phyloP scores from a whole-genome alignment of 2,888 invertebrate genomes.

The Stenotaenia linearis region DNA sequence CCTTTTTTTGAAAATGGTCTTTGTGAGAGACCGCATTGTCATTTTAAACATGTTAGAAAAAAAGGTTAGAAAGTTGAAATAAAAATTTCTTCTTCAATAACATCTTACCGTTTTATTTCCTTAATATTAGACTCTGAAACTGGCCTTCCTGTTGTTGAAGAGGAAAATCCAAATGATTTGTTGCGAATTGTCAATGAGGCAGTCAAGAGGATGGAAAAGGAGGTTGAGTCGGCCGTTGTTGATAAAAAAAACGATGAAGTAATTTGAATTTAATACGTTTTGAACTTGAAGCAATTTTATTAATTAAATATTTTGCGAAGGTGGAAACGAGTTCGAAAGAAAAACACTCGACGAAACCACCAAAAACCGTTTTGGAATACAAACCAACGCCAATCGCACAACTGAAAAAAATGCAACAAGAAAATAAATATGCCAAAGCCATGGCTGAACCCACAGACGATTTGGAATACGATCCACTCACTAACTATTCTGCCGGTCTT shows the following conservation, averaged over 20 bases:
- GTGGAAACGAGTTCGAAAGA: not conserved
- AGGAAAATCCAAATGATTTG: slow-evolving; percentile 30
- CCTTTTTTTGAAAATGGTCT: slow-evolving; percentile 73
- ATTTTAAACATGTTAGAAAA: slow-evolving; percentile 67
- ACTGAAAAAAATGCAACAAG: slow-evolving; percentile 49
- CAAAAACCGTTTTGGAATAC: slow-evolving; percentile 47
- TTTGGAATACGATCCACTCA: slow-evolving; percentile 38
- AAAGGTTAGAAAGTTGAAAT: not conserved
- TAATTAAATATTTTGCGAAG: not conserved
- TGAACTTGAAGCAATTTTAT: not conserved
- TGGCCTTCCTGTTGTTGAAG: not conserved
- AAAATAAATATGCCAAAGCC: slow-evolving; percentile 31
- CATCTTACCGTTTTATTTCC: not conserved
- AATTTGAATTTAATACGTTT: not conserved
- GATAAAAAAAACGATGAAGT: not conserved
- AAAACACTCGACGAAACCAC: not conserved
- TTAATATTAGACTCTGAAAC: not conserved
- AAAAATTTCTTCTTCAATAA: slow-evolving; percentile 21
- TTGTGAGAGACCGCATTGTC: slow-evolving; percentile 86
- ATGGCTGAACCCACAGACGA: slow-evolving; percentile 7
- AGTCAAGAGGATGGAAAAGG: slow-evolving; percentile 33
- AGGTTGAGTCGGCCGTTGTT: slow-evolving; percentile 27
- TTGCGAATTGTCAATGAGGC: slow-evolving; percentile 34
- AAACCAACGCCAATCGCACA: slow-evolving; percentile 63
- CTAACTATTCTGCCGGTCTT: slow-evolving; percentile 29